phyloP scores from a whole-genome alignment of 1,140 invertebrate genomes.

The Drosophila pallidifrons region DNA sequence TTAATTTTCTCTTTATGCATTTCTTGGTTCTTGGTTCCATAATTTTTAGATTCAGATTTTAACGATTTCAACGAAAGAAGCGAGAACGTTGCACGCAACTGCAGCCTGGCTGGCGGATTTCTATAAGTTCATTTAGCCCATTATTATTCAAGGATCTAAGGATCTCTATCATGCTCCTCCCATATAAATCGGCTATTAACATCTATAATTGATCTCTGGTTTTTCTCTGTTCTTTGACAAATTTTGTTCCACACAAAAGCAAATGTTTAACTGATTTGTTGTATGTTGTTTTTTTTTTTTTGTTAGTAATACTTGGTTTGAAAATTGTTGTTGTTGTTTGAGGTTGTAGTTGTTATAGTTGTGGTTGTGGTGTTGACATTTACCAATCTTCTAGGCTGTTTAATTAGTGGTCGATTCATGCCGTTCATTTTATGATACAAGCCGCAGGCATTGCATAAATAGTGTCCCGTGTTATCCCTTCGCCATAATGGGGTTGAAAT shows the following conservation, averaged over 20 bases:
- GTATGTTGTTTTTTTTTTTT: conserved; percentile 39
- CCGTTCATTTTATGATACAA: conserved; percentile 98
- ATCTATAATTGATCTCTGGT: conserved; percentile 17
- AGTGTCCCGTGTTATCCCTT: conserved; percentile 98
- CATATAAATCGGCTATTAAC: conserved; percentile 20
- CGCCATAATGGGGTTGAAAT: conserved; percentile 98
- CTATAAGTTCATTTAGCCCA: conserved; percentile 73
- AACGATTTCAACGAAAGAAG: conserved; percentile 54
- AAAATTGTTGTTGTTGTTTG: conserved; percentile 27
- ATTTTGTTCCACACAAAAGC: conserved; percentile 84
- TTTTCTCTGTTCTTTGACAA: conserved; percentile 45
- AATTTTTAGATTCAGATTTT: conserved; percentile 38
- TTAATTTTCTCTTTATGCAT: conserved; percentile 76
- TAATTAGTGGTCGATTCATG: conserved; percentile 94
- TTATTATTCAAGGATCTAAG: conserved; percentile 49
- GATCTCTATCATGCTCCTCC: conserved; percentile 43
- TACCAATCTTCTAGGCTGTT: conserved; percentile 95
- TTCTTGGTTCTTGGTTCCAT: conserved; percentile 41
- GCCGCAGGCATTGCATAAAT: conserved; percentile 99
- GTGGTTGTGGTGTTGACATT: conserved; percentile 85
- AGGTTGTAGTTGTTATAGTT: conserved; percentile 47
- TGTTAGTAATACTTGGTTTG: conserved; percentile 35
- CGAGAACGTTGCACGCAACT: conserved; percentile 68
- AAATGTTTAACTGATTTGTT: conserved; percentile 49
- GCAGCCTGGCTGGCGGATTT: conserved; percentile 75